These are phyloP conservation scores for Philereme vetulata DNA, from an alignment of 2,888 invertebrate species.

Conservation along the genomic window DNA sequence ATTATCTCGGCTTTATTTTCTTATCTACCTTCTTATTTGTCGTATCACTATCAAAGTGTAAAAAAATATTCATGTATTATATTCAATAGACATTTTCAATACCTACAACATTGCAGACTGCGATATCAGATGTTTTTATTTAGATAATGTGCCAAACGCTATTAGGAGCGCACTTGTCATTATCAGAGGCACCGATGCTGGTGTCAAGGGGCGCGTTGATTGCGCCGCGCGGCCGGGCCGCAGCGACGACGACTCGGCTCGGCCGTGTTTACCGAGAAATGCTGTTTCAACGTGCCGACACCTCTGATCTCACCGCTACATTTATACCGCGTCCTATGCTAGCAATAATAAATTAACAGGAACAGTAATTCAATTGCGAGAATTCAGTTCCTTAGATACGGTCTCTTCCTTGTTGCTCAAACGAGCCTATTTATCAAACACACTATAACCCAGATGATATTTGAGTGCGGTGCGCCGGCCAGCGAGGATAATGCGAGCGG, in stretches of 20 bases:
- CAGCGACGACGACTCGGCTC: conserved; percentile 43
- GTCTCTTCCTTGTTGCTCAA: conserved; percentile 34
- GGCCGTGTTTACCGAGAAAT: conserved; percentile 61
- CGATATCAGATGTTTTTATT: conserved; percentile 26
- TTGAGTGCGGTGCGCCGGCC: conserved; percentile 24
- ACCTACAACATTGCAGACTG: background rate
- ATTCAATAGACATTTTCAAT: background rate
- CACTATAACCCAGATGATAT: conserved; percentile 37
- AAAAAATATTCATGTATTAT: background rate
- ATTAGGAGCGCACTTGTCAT: conserved; percentile 39
- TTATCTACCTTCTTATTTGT: no score
- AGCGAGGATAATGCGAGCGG: conserved; percentile 52
- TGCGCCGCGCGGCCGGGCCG: conserved; percentile 51
- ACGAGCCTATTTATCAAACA: conserved; percentile 32
- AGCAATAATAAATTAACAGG: conserved; percentile 35
- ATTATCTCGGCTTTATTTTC: no score
- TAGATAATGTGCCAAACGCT: conserved; percentile 41
- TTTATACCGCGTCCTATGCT: conserved; percentile 37
- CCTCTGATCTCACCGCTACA: conserved; percentile 66
- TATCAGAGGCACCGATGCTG: conserved; percentile 54
- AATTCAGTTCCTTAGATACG: conserved; percentile 27
- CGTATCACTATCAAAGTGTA: background rate
- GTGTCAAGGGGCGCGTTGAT: conserved; percentile 75
- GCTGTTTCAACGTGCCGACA: conserved; percentile 62
- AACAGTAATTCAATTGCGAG: conserved; percentile 33